Evolutionary conservation across 1,140 invertebrate species (phyloP).

Genomic region (Pseudoatta argentina): DNA sequence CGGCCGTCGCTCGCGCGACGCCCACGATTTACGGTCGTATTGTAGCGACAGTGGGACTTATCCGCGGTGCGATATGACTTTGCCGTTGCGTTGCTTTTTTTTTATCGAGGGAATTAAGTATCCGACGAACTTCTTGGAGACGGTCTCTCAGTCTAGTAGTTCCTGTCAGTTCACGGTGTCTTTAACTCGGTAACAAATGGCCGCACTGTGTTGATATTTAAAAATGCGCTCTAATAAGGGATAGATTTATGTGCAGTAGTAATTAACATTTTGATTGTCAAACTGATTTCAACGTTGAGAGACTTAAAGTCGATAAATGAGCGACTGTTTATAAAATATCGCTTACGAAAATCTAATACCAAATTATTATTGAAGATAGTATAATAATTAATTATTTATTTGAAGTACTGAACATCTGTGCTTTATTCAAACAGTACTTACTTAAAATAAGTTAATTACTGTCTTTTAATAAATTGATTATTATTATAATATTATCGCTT

Average conservation of each 20-base stretch:
- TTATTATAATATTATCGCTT: no score
- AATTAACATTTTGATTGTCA: not conserved
- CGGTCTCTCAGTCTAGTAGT: not conserved
- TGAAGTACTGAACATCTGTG: no score
- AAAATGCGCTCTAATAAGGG: not conserved
- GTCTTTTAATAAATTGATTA: no score
- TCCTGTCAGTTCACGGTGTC: not conserved
- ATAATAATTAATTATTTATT: no score
- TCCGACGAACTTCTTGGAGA: conserved; percentile 23
- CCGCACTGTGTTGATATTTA: not conserved
- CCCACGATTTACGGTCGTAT: conserved; percentile 78
- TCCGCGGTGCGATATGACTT: conserved; percentile 46
- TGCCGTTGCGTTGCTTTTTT: conserved; percentile 29
- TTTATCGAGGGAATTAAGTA: conserved; percentile 45
- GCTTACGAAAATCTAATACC: no score
- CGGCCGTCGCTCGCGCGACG: conserved; percentile 64
- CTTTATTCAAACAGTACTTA: no score
- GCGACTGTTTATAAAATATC: no score
- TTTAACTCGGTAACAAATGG: conserved; percentile 6
- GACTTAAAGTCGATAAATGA: no score
- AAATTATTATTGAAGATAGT: no score
- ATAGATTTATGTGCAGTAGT: not conserved
- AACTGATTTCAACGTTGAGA: not conserved
- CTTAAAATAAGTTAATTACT: no score
- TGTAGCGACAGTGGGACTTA: conserved; percentile 68